These are phyloP conservation scores for Pollenia labialis DNA, from an alignment of 2,888 invertebrate genomes.

Conservation along the genomic window DNA sequence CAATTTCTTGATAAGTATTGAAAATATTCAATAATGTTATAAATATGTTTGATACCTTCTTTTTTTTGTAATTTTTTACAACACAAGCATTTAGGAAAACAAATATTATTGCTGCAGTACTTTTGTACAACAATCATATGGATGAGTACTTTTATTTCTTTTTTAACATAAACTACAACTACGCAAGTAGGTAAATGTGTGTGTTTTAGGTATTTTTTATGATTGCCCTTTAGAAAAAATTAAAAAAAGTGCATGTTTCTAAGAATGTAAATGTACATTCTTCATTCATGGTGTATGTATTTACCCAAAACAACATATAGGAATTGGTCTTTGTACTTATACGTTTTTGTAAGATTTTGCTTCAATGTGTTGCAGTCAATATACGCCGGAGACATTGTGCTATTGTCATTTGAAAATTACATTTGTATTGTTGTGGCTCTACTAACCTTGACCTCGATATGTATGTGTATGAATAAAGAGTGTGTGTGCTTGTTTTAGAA, in stretches of 20 bases:
- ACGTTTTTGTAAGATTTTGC: not conserved
- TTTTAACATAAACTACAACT: too few species aligned
- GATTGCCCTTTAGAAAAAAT: slow-evolving; percentile 18
- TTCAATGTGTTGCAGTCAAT: slow-evolving; percentile 27
- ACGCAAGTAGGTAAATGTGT: not conserved
- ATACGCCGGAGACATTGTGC: slow-evolving; percentile 58
- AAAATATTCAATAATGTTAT: slow-evolving; percentile 13
- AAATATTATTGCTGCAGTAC: slow-evolving; percentile 65
- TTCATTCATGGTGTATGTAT: not conserved
- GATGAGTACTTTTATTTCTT: not conserved
- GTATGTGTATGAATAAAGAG: slow-evolving; percentile 3
- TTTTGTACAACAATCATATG: slow-evolving; percentile 36
- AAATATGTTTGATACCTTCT: not conserved
- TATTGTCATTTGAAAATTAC: slow-evolving; percentile 61
- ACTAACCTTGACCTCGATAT: slow-evolving; percentile 74
- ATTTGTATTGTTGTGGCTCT: slow-evolving; percentile 62
- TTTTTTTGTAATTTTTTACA: slow-evolving; percentile 52
- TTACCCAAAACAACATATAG: slow-evolving; percentile 16
- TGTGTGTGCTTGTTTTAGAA: not conserved
- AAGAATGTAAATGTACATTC: not conserved
- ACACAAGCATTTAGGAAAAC: not conserved
- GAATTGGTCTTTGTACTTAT: not conserved
- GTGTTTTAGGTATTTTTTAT: not conserved
- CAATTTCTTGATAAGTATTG: not conserved
- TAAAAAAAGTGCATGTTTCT: not conserved